phyloP scores from a whole-genome alignment of 2,113 vertebrate genomes.

The Tringa solitaria region DNA sequence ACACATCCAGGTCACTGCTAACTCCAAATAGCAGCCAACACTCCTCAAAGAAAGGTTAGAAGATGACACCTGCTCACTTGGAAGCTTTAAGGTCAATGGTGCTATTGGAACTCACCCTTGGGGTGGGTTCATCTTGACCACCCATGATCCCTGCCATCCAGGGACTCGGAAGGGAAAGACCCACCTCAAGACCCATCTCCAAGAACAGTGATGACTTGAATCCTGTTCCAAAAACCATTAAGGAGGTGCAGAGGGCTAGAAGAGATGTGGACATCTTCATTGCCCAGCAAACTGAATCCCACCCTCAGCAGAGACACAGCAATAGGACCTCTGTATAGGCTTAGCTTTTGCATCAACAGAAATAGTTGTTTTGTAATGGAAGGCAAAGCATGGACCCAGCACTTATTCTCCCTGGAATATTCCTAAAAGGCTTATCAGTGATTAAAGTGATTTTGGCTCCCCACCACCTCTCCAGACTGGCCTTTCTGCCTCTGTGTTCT shows the following conservation, averaged over 20 bases:
- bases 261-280: background rate
- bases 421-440: background rate
- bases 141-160: background rate
- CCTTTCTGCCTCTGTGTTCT: background rate
- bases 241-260: background rate
- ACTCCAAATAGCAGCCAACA: background rate
- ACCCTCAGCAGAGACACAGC: background rate
- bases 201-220: background rate
- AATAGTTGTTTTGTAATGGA: background rate
- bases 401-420: background rate
- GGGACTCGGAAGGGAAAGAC: background rate
- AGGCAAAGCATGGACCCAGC: background rate
- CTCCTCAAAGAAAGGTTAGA: background rate
- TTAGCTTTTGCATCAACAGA: background rate
- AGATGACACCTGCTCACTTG: background rate
- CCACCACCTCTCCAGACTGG: background rate
- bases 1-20: background rate
- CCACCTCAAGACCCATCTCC: background rate
- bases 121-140: background rate
- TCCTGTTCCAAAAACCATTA: background rate
- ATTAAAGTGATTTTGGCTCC: background rate
- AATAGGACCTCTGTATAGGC: background rate
- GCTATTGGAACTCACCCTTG: background rate
- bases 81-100: background rate
- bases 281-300: background rate